Conservation (phyloP, 2,797 vertebrate species). For the Pseudotriccus pelzelni region DNA sequence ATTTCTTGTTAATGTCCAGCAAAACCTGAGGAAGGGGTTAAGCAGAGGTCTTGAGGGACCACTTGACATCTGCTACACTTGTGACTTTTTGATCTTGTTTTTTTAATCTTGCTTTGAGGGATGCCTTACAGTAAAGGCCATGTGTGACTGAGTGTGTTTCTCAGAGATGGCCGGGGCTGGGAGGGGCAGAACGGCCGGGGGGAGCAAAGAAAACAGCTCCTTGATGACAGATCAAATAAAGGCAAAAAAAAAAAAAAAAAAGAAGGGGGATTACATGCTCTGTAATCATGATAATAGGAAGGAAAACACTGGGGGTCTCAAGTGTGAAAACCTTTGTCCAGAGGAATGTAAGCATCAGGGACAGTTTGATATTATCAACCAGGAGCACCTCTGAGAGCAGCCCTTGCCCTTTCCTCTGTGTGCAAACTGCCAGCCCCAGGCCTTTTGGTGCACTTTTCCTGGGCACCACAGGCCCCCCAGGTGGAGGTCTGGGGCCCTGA, state of each 20-base stretch:
- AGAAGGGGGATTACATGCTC: constrained; percentile 73
- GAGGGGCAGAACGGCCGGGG: neutral
- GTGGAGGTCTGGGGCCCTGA: neutral
- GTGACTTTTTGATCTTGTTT: constrained; percentile 79
- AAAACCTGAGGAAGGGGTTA: constrained; percentile 76
- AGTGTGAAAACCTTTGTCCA: constrained; percentile 54
- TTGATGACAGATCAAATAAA: constrained; percentile 81
- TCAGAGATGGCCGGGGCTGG: neutral
- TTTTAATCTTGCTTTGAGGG: constrained; percentile 67
- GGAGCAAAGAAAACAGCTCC: constrained; percentile 72
- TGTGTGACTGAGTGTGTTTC: constrained; percentile 54
- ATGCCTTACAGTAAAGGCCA: constrained; percentile 67
- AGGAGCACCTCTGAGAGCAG: neutral
- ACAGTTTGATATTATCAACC: constrained; percentile 37
- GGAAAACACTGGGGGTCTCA: constrained; percentile 66
- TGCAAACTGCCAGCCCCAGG: neutral
- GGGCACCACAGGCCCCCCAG: accelerated
- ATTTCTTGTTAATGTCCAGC: constrained; percentile 70
- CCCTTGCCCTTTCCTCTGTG: neutral
- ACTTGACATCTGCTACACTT: constrained; percentile 84
- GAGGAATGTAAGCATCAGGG: neutral
- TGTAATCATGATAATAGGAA: constrained; percentile 70
- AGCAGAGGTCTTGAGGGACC: constrained; percentile 78
- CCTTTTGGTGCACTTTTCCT: neutral
- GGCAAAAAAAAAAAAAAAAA: constrained; percentile 61